Base-by-base conservation (phyloP, 2,888 invertebrate species). In the Hemaris fuciformis region DNA sequence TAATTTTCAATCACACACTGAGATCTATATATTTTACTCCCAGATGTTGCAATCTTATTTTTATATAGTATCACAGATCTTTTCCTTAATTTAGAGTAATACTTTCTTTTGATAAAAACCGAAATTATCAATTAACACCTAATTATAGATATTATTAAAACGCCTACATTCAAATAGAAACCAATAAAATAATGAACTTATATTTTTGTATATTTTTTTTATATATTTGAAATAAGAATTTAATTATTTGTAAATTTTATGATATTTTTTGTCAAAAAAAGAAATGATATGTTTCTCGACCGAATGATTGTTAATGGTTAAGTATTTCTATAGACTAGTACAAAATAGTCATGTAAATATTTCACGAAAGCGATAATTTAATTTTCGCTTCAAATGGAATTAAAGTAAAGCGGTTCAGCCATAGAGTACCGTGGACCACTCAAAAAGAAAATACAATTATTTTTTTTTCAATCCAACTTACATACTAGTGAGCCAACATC, bases 11-110 rank as follows among this genome's bases (percentile, higher is more conserved):
- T 84, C 83, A 85, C 83, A 84, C 80, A 80, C 83, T 87, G 91
- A 92, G 91, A 90, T 91, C 89, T 81, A 75, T 64, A 71, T 79
- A 76, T 73, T 80, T 74, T 73, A 82, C 87, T 84, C 86, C 88
- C 89, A 86, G 89, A 85, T 88, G 85, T 88, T 85, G 80, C 81
- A 77, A 74, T 76, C 87, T 88, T 88, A 89, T 83, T 80, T 82
- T 79, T 83, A 83, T 82, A 81, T 83, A 53, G 84, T 91, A 91
- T 91, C 91, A 91, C 91, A 91, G 91, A 85, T 88, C 84, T 85
- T 88, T 87, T 83, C 80, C 85, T 89, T 87, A 84, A 84, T 81
- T 76, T 85, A 88, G 79, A 84, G 85, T 89, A 90, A 91, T 90
- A 90, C 89, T 89, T 89, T 84, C 72, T 74, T 83, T 84, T 80